Evolutionary conservation across 2,888 invertebrate genomes (phyloP), one percentile per base, ranked within the genome.

Genomic region (Rhabditoides inermis): DNA sequence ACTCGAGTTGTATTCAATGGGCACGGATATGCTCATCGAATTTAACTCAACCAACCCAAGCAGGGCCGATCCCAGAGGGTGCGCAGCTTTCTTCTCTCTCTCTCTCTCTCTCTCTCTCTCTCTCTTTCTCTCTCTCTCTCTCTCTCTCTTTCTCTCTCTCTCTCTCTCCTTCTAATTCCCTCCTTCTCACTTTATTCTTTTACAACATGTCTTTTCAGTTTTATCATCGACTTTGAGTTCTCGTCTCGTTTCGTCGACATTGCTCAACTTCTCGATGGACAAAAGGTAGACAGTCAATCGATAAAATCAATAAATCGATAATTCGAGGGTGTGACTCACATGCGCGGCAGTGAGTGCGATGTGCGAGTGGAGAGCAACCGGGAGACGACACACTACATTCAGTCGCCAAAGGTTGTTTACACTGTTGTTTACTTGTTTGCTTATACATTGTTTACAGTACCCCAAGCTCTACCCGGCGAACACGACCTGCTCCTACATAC

Each of bases 171-270:
- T 45, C 10, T 45, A 12, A 10, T 45, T 45, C 32, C 15, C 32
- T 32, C 32, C 10, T 32, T 7, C 7, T 32, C 15, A 52, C 12
- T 32, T 25, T 32, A 12, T 4, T 12, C 20, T 12, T 45, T 12
- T 23, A 36, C 12, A 41, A 23, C 36, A 26, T 20, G 26, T 25
- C 18, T 26, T 41, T 51, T 44, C 45, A 68, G 73, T 10, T 73
- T 65, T 55, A 60, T 70, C 82, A 92, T 91, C 78, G 89, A 90
- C 80, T 98, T 89, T 82, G 91, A 92, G 83, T 95, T 98, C 83
- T 92, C 92, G 75, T 88, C 90, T 81, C 86, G 88, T 82, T 95
- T 92, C 83, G 94, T 95, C 81, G 90, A 91, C 83, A 84, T 95
- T 84, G 89, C 91, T 88, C 80, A 84, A 84, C 52, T 76, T 45